Conservation (phyloP, 2,113 vertebrate genomes). For the Neolamprologus longior region DNA sequence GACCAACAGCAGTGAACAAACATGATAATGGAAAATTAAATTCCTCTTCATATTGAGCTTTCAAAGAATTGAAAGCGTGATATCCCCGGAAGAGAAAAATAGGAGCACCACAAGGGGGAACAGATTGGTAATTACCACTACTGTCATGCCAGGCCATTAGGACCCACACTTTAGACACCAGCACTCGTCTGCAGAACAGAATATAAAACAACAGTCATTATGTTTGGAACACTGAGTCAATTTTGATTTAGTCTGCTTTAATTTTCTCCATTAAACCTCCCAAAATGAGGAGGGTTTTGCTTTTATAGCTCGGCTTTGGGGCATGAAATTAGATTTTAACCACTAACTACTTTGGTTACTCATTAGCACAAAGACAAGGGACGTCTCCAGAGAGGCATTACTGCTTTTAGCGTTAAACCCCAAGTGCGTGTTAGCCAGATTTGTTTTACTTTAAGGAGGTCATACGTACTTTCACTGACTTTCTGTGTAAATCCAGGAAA, state of each 20-base stretch:
- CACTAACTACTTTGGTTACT: neutral
- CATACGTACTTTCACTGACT: neutral
- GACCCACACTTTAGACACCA: neutral
- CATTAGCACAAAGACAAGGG: neutral
- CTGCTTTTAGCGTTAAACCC: neutral
- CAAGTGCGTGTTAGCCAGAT: neutral
- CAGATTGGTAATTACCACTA: conserved; percentile 2
- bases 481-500: neutral
- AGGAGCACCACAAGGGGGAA: neutral
- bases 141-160: neutral
- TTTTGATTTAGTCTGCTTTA: neutral
- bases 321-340: neutral
- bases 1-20: neutral
- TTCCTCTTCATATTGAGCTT: neutral
- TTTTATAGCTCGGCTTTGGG: neutral
- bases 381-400: neutral
- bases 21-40: neutral
- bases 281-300: neutral
- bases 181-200: neutral
- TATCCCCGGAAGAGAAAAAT: neutral
- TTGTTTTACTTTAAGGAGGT: neutral
- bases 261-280: neutral
- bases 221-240: neutral
- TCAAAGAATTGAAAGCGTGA: neutral
- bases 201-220: neutral